These are phyloP conservation scores for Hirudo medicinalis DNA, from an alignment of 1,140 invertebrate species.

Conservation along the genomic window DNA sequence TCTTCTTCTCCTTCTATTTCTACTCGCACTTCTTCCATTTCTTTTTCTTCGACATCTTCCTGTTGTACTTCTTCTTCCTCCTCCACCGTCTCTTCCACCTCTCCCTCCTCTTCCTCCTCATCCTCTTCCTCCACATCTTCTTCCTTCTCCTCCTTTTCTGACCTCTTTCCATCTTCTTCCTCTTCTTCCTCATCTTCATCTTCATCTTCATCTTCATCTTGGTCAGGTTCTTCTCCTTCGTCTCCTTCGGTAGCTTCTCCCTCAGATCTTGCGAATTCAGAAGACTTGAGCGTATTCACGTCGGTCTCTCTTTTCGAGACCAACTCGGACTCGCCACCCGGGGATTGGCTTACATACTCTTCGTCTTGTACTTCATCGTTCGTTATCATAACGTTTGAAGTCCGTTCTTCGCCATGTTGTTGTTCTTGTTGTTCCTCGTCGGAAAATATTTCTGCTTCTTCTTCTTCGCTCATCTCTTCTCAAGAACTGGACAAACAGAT, in stretches of 20 bases:
- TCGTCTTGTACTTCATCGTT: too few relatives aligned
- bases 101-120: background rate
- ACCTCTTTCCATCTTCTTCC: background rate
- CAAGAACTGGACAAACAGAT: too few relatives aligned
- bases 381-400: too few relatives aligned
- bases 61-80: background rate
- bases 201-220: background rate
- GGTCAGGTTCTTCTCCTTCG: background rate
- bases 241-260: slow-evolving; percentile 10
- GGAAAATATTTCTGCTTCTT: too few relatives aligned
- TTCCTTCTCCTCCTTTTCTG: slow-evolving; percentile 8
- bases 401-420: too few relatives aligned
- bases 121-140: background rate
- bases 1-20: background rate
- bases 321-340: too few relatives aligned
- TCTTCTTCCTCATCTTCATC: slow-evolving; percentile 9
- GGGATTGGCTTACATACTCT: too few relatives aligned
- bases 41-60: background rate
- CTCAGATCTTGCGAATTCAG: background rate
- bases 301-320: too few relatives aligned
- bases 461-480: too few relatives aligned
- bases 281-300: too few relatives aligned
- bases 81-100: slow-evolving; percentile 5
- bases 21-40: background rate
- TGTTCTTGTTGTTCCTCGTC: too few relatives aligned